A percentile compares a stretch with the other conserved stretches of the same genome.
phyloP scores from a whole-genome alignment of 2,888 invertebrate species.

The Polietes domitor region DNA sequence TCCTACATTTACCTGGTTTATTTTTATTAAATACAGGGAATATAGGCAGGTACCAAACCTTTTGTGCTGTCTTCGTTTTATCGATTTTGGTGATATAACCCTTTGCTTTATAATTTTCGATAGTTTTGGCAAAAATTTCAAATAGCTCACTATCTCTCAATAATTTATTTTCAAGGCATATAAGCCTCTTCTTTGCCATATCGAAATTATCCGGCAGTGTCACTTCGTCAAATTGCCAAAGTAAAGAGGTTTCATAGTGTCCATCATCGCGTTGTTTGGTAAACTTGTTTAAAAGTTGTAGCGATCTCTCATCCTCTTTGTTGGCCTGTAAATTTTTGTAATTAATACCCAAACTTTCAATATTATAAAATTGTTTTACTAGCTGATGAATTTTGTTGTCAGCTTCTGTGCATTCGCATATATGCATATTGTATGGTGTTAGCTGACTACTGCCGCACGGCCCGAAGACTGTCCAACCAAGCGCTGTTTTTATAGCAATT shows the following conservation, averaged over 20 bases:
- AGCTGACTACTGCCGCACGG: conserved; percentile 19
- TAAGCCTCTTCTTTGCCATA: conserved; percentile 42
- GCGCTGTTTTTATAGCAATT: conserved; percentile 19
- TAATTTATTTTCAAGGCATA: conserved; percentile 27
- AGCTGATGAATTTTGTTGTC: conserved; percentile 36
- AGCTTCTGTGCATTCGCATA: conserved; percentile 38
- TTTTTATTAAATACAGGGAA: too few relatives aligned
- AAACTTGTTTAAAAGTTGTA: conserved; percentile 22
- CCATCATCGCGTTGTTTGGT: conserved; percentile 32
- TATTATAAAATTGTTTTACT: conserved; percentile 40
- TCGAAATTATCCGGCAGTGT: conserved; percentile 33
- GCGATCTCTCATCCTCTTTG: conserved; percentile 42
- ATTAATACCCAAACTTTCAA: conserved; percentile 41
- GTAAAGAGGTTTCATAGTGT: conserved; percentile 27
- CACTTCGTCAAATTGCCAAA: conserved; percentile 40
- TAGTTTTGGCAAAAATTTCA: conserved; percentile 27
- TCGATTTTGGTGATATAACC: conserved; percentile 37
- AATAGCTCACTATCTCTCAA: background rate
- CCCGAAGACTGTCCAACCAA: conserved; percentile 45
- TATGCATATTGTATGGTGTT: conserved; percentile 34
- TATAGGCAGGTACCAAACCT: conserved; percentile 70
- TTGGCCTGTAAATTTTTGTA: conserved; percentile 25
- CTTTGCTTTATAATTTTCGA: conserved; percentile 26
- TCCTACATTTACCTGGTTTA: conserved; percentile 43
- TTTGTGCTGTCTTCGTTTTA: too few relatives aligned